These are phyloP conservation scores for Piliocolobus tephrosceles DNA, from an alignment of 2,113 vertebrate species.

Conservation along the genomic window DNA sequence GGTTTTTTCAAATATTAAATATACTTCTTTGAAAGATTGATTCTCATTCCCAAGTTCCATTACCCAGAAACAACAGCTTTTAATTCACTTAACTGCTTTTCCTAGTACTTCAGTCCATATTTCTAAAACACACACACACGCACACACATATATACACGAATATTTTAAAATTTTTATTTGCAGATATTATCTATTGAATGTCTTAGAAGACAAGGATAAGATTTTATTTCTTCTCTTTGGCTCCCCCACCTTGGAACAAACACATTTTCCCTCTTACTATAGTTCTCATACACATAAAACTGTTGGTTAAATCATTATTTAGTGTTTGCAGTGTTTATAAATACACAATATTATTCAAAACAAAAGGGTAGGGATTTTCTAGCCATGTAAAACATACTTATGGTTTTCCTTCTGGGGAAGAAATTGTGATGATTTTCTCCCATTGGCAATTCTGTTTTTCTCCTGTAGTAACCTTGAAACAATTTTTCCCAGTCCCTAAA, in stretches of 20 bases:
- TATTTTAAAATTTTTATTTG: not conserved
- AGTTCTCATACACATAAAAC: not conserved
- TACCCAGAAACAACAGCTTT: not conserved
- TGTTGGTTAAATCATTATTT: not conserved
- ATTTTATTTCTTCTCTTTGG: not conserved
- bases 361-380: not conserved
- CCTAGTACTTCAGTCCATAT: not conserved
- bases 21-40: not conserved
- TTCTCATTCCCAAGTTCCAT: not conserved
- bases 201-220: not conserved
- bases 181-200: not conserved
- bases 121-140: not conserved
- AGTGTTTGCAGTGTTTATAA: not conserved
- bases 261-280: not conserved
- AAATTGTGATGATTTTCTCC: not conserved
- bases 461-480: not conserved
- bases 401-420: not conserved
- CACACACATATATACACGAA: not conserved
- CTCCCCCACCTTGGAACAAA: not conserved
- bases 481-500: not conserved
- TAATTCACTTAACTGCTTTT: not conserved
- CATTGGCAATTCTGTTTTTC: not conserved
- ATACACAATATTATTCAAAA: not conserved
- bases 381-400: not conserved
- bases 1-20: constrained; percentile 15